phyloP scores from a whole-genome alignment of 2,888 invertebrate species.

The Xestoiulus laeticollis region DNA sequence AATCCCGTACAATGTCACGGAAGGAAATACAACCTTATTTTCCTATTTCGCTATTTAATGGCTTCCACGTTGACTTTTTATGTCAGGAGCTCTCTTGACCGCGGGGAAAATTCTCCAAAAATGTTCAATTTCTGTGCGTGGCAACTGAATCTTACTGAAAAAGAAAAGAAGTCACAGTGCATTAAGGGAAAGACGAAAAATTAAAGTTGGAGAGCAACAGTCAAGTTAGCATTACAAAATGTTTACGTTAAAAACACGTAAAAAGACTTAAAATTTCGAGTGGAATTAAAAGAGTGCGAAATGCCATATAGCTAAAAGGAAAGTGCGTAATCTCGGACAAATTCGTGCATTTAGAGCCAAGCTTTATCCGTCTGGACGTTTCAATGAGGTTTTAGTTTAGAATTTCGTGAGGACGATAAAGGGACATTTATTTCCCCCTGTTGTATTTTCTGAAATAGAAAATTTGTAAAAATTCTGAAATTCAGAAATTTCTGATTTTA shows the following conservation, averaged over 20 bases:
- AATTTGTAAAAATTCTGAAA: no score
- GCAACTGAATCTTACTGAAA: background rate
- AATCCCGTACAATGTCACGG: background rate
- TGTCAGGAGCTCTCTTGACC: background rate
- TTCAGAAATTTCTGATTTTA: no score
- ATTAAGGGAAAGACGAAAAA: background rate
- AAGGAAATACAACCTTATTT: background rate
- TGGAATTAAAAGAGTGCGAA: background rate
- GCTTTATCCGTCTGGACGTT: conserved; percentile 7
- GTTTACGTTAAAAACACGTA: background rate
- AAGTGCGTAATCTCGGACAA: background rate
- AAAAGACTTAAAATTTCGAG: background rate
- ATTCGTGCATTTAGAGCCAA: background rate
- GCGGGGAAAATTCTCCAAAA: background rate
- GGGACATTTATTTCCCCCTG: background rate
- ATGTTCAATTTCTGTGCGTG: background rate
- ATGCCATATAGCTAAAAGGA: background rate
- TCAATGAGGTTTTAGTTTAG: no score
- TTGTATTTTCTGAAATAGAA: background rate
- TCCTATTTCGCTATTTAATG: background rate
- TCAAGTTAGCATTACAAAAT: background rate
- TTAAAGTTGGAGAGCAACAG: background rate
- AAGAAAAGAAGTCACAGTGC: background rate
- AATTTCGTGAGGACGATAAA: no score
- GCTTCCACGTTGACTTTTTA: background rate